Base-by-base conservation (phyloP, 2,888 invertebrate genomes). In the Crioceris asparagi region DNA sequence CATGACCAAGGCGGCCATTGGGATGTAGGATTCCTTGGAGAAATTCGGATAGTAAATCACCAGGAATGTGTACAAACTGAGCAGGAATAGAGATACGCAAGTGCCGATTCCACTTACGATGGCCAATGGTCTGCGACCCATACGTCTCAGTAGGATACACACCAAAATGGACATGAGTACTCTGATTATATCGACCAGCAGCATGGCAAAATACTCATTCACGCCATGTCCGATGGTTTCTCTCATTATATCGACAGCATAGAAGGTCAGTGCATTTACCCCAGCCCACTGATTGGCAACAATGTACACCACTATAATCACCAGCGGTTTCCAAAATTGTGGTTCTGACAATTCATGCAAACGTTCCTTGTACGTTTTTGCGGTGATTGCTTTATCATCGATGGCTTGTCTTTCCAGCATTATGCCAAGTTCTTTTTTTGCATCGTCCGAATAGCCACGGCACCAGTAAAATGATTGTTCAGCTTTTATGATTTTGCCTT, bases 181-280 rank as follows among this genome's bases (percentile, higher is more conserved):
- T 40, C 83, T 67, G 5, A 79, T 68, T 2, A 68, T 49, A 51
- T 83, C 83, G 34, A 83, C 72, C 2, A 75, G 62, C 4, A 80
- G 58, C 56, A 79, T 80, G 10, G 75, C 78, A 38, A 76, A 54
- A 47, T 81, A 79, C 36, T 77, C 76, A 53, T 81, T 71, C 14
- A 80, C 65, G 2, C 68, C 68, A 17, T 70, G 67, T 1, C 78
- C 75, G 1, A 81, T 65, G 29, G 68, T 69, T 35, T 73, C 70
- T 40, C 70, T 67, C 41, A 80, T 72, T 31, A 81, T 75, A 48
- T 74, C 69, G 32, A 80, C 77, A 0, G 80, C 79, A 56, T 83
- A 83, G 44, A 80, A 82, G 2, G 76, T 74, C 1, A 83, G 69
- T 0, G 80, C 79, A 45, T 81, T 81, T 1, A 79, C 74, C 2